Conservation (phyloP, 2,797 vertebrate species). For the Schizothorax lantsangensis region DNA sequence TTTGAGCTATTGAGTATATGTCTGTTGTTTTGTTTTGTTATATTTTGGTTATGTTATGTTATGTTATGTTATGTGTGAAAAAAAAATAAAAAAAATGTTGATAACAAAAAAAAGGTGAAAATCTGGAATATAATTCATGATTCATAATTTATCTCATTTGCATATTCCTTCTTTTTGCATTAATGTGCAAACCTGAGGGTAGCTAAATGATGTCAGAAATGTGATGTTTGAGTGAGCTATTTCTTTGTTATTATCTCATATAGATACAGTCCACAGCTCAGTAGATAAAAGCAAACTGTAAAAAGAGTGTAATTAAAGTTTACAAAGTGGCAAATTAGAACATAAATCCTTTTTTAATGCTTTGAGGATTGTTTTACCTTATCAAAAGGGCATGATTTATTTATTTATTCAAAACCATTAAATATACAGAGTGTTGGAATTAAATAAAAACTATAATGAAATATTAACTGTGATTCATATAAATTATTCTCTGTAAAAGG, state of each 20-base stretch:
- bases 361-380: slow-evolving; percentile 1
- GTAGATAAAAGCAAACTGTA: background rate
- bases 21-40: too few relatives aligned
- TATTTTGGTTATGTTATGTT: too few relatives aligned
- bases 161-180: background rate
- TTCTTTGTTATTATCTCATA: background rate
- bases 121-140: background rate
- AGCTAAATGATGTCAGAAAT: background rate
- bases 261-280: background rate
- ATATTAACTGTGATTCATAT: background rate
- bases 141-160: background rate
- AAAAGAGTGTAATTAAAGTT: slow-evolving; percentile 20
- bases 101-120: too few relatives aligned
- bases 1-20: too few relatives aligned
- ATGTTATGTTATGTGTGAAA: too few relatives aligned
- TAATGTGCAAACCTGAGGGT: background rate
- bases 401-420: background rate
- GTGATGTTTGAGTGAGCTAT: background rate
- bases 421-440: background rate
- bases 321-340: slow-evolving; percentile 8
- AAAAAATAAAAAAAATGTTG: too few relatives aligned
- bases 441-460: background rate
- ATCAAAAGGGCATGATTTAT: background rate
- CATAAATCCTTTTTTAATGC: background rate
- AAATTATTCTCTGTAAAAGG: background rate